These are phyloP conservation scores for Archips xylosteana DNA, from an alignment of 2,888 invertebrate genomes.

Conservation along the genomic window DNA sequence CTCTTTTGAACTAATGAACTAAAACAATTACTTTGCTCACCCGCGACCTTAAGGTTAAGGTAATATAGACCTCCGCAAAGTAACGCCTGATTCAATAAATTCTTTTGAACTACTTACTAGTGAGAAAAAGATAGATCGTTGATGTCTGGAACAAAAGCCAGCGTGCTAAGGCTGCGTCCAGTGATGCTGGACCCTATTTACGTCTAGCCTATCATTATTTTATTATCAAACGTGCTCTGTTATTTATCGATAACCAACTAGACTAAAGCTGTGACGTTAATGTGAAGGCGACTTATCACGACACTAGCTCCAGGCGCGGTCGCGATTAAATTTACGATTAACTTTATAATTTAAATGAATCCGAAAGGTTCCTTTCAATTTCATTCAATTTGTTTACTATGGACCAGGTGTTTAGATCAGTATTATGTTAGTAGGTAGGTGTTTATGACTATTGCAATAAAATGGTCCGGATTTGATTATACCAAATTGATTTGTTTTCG, in stretches of 20 bases:
- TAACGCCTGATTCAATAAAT: no score
- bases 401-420: slow-evolving; percentile 5
- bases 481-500: background rate
- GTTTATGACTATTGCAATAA: background rate
- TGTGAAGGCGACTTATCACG: slow-evolving; percentile 70
- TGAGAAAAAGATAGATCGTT: background rate
- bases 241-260: slow-evolving; percentile 55
- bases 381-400: slow-evolving; percentile 1
- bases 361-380: slow-evolving; percentile 6
- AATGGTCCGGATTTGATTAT: background rate
- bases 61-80: no score
- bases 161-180: background rate
- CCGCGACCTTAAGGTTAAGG: no score
- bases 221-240: slow-evolving; percentile 65
- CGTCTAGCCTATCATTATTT: slow-evolving; percentile 67
- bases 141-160: background rate
- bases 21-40: no score
- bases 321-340: slow-evolving; percentile 35
- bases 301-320: slow-evolving; percentile 59
- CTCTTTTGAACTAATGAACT: background rate
- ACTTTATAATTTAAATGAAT: slow-evolving; percentile 25
- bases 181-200: slow-evolving; percentile 53
- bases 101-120: background rate
- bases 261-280: slow-evolving; percentile 66
- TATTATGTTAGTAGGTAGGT: background rate